A percentile compares a stretch with the other conserved stretches of the same genome.
These are phyloP conservation scores for Grammomys surdaster DNA, from an alignment of 2,113 vertebrate genomes.

Conservation along the genomic window DNA sequence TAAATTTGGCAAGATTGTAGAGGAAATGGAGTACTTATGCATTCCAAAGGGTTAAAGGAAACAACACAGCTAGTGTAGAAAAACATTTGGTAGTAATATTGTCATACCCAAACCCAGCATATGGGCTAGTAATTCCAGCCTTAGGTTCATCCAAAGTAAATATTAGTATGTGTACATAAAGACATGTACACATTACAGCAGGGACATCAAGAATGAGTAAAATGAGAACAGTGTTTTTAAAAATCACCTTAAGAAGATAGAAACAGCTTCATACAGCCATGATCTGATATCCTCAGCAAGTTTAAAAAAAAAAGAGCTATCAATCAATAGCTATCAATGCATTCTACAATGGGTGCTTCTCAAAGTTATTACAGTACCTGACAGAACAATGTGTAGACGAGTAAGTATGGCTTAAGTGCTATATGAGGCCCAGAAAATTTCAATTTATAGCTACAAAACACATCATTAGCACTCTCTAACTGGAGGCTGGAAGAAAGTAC, in stretches of 20 bases:
- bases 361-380: neutral
- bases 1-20: neutral
- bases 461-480: neutral
- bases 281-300: neutral
- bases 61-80: neutral
- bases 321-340: neutral
- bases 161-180: neutral
- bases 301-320: neutral
- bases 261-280: neutral
- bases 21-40: neutral
- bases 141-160: neutral
- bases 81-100: neutral
- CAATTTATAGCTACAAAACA: neutral
- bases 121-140: neutral
- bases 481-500: neutral
- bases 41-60: neutral
- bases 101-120: neutral
- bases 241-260: neutral
- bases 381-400: neutral
- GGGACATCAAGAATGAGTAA: neutral
- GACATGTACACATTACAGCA: neutral
- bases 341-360: neutral
- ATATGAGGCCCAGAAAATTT: neutral
- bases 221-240: neutral
- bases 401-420: neutral